Base-by-base conservation (phyloP, 2,113 vertebrate genomes). In the Scopus umbretta region DNA sequence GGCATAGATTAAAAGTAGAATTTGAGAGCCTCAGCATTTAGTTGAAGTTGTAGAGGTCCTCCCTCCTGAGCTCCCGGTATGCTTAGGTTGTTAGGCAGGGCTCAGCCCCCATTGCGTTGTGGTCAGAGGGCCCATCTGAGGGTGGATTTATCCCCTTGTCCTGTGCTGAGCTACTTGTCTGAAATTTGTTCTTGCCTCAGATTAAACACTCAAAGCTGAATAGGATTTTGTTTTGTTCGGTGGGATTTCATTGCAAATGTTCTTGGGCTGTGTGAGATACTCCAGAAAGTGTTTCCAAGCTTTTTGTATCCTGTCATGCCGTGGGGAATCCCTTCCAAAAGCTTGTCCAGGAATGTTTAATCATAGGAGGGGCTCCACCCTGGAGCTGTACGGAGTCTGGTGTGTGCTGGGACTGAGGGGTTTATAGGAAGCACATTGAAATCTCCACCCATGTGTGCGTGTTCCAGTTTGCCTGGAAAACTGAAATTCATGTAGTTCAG, bases 241-340 rank as follows among this genome's bases (percentile, higher is more conserved):
- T 56, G 34, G 58, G 56, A 40, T 91, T 91, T 92, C 26, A 43
- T 36, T 76, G 32, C 23, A 87, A 74, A 65, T 7, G 16, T 91
- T 75, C 58, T 42, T 62, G 80, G 56, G 25, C n/a, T 85, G 58
- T 13, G 42, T 65, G 89, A 94, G 73, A 73, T 85, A 42, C 85
- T 94, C 84, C 89, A 82, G 70, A 49, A 87, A 87, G 84, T 30
- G 52, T 73, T 87, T 92, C 91, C 91, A 95, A 76, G 45, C 27
- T 53, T 61, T 90, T 91, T 81, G 40, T 74, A 92, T 95, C 62
- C 92, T 75, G 23, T 68, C 36, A 53, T 58, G 18, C 70, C 34
- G 70, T 58, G 22, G 92, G 92, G 66, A 85, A 58, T 95, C 38
- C 72, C 71, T 92, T 94, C 88, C 89, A 92, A 75, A 89, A 25